Conservation (phyloP, 2,888 invertebrate genomes). For the Neocrepidodera transversa region DNA sequence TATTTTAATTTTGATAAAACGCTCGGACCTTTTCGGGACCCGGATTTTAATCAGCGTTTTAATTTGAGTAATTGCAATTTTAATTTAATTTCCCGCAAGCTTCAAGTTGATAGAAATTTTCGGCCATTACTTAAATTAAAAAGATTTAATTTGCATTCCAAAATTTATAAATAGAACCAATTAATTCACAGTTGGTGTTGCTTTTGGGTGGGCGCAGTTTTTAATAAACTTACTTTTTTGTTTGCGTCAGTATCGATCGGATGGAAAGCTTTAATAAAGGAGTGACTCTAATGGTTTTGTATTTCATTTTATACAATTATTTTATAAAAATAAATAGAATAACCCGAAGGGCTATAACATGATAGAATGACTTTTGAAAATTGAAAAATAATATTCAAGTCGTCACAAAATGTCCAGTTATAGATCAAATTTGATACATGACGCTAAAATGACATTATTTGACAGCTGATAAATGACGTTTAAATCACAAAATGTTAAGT, state of each 20-base stretch:
- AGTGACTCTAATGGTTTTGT: not conserved
- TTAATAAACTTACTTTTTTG: constrained; percentile 13
- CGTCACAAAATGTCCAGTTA: no score
- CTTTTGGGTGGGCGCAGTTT: constrained; percentile 5
- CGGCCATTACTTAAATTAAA: constrained; percentile 43
- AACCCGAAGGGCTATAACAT: no score
- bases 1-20: constrained; percentile 41
- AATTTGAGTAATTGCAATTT: constrained; percentile 46
- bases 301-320: no score
- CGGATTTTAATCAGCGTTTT: constrained; percentile 42
- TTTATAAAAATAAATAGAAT: no score
- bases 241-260: not conserved
- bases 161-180: constrained; percentile 33
- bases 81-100: constrained; percentile 44
- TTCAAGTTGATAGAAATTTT: constrained; percentile 37
- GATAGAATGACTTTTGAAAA: no score
- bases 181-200: constrained; percentile 23
- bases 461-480: no score
- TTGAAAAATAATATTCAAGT: no score
- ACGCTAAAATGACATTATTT: no score
- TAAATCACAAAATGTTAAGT: no score
- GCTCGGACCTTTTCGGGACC: constrained; percentile 30
- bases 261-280: constrained; percentile 1
- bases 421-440: no score
- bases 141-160: constrained; percentile 37